phyloP scores from a whole-genome alignment of 2,888 invertebrate genomes.

The Cyrtodaria siliqua region DNA sequence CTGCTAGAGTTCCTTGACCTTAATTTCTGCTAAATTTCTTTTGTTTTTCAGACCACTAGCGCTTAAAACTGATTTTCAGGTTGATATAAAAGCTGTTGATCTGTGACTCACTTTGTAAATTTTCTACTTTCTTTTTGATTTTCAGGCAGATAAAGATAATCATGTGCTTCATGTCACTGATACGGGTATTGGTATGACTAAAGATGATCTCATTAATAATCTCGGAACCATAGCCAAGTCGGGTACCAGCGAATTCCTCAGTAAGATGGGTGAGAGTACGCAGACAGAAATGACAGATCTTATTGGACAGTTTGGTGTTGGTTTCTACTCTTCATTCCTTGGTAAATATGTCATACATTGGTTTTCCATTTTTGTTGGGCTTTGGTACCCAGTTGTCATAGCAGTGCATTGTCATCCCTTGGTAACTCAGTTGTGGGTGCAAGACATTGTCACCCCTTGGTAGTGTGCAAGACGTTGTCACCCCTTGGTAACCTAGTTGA shows the following conservation, averaged over 20 bases:
- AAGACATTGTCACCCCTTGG: too few species aligned
- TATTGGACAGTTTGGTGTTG: slow-evolving; percentile 99
- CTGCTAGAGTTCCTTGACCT: too few species aligned
- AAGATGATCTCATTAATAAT: slow-evolving; percentile 96
- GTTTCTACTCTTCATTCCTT: slow-evolving; percentile 99
- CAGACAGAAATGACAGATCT: slow-evolving; percentile 95
- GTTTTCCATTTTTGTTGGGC: too few species aligned
- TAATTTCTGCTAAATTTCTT: too few species aligned
- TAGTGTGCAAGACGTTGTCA: too few species aligned
- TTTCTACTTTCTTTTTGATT: slow-evolving; percentile 8
- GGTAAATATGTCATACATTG: slow-evolving; percentile 77
- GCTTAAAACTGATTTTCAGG: too few species aligned
- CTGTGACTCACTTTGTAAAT: too few species aligned
- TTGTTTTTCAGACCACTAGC: too few species aligned
- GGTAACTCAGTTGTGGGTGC: too few species aligned
- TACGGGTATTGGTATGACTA: slow-evolving; percentile 99
- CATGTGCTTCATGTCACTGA: slow-evolving; percentile 97
- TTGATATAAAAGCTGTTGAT: neutral
- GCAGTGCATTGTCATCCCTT: too few species aligned
- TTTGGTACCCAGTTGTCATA: too few species aligned
- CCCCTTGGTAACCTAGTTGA: too few species aligned
- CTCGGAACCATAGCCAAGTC: slow-evolving; percentile 99
- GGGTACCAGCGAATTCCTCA: slow-evolving; percentile 97
- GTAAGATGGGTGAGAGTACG: slow-evolving; percentile 90
- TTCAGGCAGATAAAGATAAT: slow-evolving; percentile 94